These are phyloP conservation scores for Eudyptes chrysolophus DNA, from an alignment of 2,113 vertebrate species.

Conservation along the genomic window DNA sequence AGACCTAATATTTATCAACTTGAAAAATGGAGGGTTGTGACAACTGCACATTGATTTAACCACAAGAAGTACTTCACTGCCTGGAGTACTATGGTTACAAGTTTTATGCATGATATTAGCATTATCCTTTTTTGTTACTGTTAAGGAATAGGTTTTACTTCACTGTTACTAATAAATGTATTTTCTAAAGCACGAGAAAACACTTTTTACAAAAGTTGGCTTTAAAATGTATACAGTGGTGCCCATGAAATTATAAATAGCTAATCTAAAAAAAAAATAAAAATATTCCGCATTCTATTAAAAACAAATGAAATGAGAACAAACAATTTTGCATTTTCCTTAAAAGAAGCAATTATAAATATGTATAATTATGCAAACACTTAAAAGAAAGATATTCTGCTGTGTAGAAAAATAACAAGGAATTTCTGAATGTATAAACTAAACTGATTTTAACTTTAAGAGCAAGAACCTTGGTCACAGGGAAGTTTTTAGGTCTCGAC, in stretches of 20 bases:
- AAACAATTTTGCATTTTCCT: background rate
- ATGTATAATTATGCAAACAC: background rate
- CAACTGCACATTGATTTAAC: background rate
- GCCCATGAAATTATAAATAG: background rate
- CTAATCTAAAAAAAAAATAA: background rate
- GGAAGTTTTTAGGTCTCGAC: background rate
- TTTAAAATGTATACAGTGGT: background rate
- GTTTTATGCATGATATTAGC: background rate
- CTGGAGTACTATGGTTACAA: background rate
- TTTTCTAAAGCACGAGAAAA: background rate
- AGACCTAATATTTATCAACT: background rate
- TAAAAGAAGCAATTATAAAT: background rate
- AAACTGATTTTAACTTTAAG: background rate
- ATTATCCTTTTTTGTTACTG: background rate
- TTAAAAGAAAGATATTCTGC: background rate
- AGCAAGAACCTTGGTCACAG: background rate
- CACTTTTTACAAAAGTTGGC: background rate
- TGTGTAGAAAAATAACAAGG: background rate
- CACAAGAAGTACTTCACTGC: background rate
- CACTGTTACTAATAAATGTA: background rate
- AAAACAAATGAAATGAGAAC: background rate
- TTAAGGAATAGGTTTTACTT: background rate
- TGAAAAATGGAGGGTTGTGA: background rate
- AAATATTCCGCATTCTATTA: background rate
- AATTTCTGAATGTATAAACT: background rate